Conservation (phyloP, 2,888 invertebrate species). For the Habroteleia sp. region DNA sequence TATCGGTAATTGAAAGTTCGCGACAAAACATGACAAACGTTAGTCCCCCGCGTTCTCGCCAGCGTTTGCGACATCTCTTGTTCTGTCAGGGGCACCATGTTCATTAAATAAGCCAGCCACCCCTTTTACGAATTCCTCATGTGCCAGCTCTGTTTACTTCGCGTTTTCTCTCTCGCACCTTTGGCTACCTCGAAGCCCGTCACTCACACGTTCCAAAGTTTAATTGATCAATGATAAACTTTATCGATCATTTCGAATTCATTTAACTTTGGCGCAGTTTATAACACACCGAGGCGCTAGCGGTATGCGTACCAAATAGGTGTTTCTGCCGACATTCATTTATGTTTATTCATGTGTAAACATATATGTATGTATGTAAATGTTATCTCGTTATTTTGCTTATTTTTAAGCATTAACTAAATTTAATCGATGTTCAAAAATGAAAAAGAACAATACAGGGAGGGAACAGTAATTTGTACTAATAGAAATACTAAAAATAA, state of each 20-base stretch:
- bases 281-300: conserved; percentile 70
- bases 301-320: conserved; percentile 62
- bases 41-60: conserved; percentile 42
- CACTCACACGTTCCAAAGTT: conserved; percentile 81
- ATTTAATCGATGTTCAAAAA: too few relatives aligned
- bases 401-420: conserved; percentile 3
- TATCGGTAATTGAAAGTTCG: conserved; percentile 69
- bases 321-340: conserved; percentile 49
- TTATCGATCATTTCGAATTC: conserved; percentile 81
- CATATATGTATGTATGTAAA: conserved; percentile 25
- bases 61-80: conserved; percentile 63
- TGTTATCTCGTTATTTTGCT: background rate
- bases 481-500: too few relatives aligned
- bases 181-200: conserved; percentile 70
- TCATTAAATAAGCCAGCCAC: conserved; percentile 80
- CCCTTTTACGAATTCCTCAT: conserved; percentile 67
- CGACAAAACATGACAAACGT: conserved; percentile 69
- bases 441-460: too few relatives aligned
- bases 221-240: conserved; percentile 82
- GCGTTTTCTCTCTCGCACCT: conserved; percentile 61
- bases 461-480: too few relatives aligned
- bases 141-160: conserved; percentile 39
- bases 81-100: conserved; percentile 74
- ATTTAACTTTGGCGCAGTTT: conserved; percentile 80
- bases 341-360: conserved; percentile 60